Base-by-base conservation (phyloP, 2,797 vertebrate species). In the Steatocranus sp. region DNA sequence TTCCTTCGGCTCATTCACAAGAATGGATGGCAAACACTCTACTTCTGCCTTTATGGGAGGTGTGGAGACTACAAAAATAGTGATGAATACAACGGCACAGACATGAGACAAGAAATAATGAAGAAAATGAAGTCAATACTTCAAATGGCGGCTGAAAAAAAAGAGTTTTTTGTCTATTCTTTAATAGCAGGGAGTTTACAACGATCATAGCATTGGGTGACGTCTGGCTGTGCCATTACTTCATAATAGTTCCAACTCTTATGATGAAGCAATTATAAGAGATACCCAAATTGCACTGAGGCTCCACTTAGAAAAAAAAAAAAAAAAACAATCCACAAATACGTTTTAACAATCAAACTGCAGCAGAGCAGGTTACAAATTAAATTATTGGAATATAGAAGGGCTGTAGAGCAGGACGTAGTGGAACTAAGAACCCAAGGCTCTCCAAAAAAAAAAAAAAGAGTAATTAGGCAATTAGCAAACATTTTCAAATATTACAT, bases 231-330 rank as follows among this genome's bases (percentile, higher is more conserved):
- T 91, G 82, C 82, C 88, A 85, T 14, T 12, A n/a, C 34, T 85
- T 90, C 76, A 85, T 85, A 92, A 92, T 83, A 87, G 80, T 77
- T 86, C 75, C 56, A 73, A 78, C 68, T 78, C 80, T 87, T 90
- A 90, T 38, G 50, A 92, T 84, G 82, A 90, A 83, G 83, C 78
- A 88, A 88, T 90, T 87, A 88, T 41, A 73, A 86, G 81, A 82
- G 74, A 75, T 79, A 49, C 8, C 34, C 27, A 83, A 86, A 90
- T 43, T 77, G 50, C 43, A 75, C 27, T 86, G 76, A 86, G 80
- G 53, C 54, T 78, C 20, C 68, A 79, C 80, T 81, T 80, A 75
- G 7, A 70, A 11, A 23, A 30, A 49, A 76, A 23, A 30, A 49
- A 76, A 78, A 66, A 66, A 20, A 36, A 36, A 49, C 14, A 84